Base-by-base conservation (phyloP, 2,888 invertebrate species). In the Drosophila borborema region DNA sequence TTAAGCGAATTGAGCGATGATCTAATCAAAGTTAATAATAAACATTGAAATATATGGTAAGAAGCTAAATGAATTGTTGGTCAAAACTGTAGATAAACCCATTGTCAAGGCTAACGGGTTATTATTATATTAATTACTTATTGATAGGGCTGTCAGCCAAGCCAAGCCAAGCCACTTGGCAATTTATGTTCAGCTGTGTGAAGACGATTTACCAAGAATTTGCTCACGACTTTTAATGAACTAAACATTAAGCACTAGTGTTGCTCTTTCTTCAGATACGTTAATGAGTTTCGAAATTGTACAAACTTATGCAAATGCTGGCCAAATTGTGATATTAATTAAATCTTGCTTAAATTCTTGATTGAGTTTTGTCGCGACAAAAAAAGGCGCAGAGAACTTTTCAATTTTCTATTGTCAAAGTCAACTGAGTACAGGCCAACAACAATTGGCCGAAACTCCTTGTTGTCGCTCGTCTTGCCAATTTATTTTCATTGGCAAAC, bases 401-500 rank as follows among this genome's bases (percentile, higher is more conserved):
- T 75, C 70, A 80, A 65, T 80, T 80, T 70, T 20, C 56, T n/a
- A 10, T 56, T 54, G 48, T 74, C 48, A 67, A 38, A 16, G 59
- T 43, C 53, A 28, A 48, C 2, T 28, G 31, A 41, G 14, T 36
- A 40, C n/a, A 23, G 34, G 23, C 43, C 20, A 23, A 23, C 28
- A 48, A 28, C 48, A 18, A 10, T 16, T 34, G 12, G 12, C 10
- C 28, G 16, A 28, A 8, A 48, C 9, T 48, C n/a, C 48, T 48
- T 9, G 48, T 7, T 20, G 2, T 23, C 14, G 20, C 23, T 77
- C 46, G 67, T 60, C 48, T 49, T 20, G 56, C 63, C 63, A 77
- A 80, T 80, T 80, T 80, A 67, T 71, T 75, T 80, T 67, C 77
- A 76, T 80, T 71, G 76, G 63, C 66, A 71, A 71, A 66, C 71